Conservation (phyloP, 2,113 vertebrate species). For the Oryzias woworae region DNA sequence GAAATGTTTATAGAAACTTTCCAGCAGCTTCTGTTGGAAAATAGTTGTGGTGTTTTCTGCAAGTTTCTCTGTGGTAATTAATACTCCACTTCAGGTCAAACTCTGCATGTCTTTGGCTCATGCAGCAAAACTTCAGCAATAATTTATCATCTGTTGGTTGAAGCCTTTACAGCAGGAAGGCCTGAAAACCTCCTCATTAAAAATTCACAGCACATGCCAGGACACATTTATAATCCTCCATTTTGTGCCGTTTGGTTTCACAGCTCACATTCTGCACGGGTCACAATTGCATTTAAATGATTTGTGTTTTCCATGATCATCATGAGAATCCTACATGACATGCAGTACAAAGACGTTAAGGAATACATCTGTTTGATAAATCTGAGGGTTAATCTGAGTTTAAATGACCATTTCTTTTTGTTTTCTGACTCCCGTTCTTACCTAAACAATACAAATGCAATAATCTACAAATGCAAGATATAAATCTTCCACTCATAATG, state of each 20-base stretch:
- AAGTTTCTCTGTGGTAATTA: slow-evolving; percentile 12
- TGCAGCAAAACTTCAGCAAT: slow-evolving; percentile 53
- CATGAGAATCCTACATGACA: slow-evolving; percentile 34
- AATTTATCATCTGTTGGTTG: slow-evolving; percentile 57
- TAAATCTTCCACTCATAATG: background rate
- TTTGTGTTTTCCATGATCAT: slow-evolving; percentile 42
- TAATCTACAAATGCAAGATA: too few species aligned
- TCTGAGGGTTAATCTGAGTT: too few species aligned
- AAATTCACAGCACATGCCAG: slow-evolving; percentile 66
- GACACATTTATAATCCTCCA: slow-evolving; percentile 64
- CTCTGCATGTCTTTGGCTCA: slow-evolving; percentile 64
- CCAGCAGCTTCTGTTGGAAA: background rate
- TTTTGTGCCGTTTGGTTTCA: slow-evolving; percentile 58
- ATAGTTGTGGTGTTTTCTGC: slow-evolving; percentile 16
- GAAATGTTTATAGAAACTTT: too few species aligned
- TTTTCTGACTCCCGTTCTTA: too few species aligned
- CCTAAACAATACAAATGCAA: too few species aligned
- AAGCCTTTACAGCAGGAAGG: slow-evolving; percentile 40
- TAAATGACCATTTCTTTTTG: too few species aligned
- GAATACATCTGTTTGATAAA: too few species aligned
- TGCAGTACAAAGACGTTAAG: background rate
- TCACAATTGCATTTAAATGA: slow-evolving; percentile 9
- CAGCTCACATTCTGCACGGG: slow-evolving; percentile 31
- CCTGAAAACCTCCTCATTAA: slow-evolving; percentile 62
- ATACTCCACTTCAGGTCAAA: slow-evolving; percentile 39